These are phyloP conservation scores for Tarsius wallacei DNA, from an alignment of 2,797 vertebrate species.

Conservation along the genomic window DNA sequence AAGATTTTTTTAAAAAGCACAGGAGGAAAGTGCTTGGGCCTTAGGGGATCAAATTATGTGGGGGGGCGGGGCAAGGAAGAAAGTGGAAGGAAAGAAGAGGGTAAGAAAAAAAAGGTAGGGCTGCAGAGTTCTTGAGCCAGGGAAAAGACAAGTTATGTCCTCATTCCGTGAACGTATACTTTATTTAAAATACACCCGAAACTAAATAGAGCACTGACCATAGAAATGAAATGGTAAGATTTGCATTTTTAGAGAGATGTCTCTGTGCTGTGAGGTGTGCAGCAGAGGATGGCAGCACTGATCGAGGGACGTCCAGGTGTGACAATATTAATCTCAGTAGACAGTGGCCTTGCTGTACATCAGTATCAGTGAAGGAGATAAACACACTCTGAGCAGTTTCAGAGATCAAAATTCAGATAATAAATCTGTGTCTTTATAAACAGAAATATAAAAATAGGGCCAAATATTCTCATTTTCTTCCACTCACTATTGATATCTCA, in stretches of 20 bases:
- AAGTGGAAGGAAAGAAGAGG: too few relatives aligned
- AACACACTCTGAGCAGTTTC: not conserved
- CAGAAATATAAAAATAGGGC: not conserved
- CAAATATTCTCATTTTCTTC: not conserved
- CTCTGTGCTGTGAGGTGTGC: not conserved
- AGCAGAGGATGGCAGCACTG: not conserved
- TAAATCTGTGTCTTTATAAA: not conserved
- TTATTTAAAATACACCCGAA: not conserved
- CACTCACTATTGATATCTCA: not conserved
- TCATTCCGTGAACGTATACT: not conserved
- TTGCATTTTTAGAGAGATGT: not conserved
- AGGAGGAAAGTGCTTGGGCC: not conserved
- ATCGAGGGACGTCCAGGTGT: not conserved
- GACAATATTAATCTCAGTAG: not conserved
- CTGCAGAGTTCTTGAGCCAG: not conserved
- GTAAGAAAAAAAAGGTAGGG: not conserved
- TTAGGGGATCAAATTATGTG: not conserved
- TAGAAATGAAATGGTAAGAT: too few relatives aligned
- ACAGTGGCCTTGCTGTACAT: not conserved
- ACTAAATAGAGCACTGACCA: too few relatives aligned
- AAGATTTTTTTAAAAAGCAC: not conserved
- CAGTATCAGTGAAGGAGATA: not conserved
- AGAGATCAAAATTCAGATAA: not conserved
- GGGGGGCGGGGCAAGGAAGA: too few relatives aligned
- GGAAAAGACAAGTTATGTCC: too few relatives aligned